Percentiles rank a stretch among this genome's conserved stretches.
Evolutionary conservation across 2,797 vertebrate species (phyloP).

Genomic region (Peromyscus eremicus): DNA sequence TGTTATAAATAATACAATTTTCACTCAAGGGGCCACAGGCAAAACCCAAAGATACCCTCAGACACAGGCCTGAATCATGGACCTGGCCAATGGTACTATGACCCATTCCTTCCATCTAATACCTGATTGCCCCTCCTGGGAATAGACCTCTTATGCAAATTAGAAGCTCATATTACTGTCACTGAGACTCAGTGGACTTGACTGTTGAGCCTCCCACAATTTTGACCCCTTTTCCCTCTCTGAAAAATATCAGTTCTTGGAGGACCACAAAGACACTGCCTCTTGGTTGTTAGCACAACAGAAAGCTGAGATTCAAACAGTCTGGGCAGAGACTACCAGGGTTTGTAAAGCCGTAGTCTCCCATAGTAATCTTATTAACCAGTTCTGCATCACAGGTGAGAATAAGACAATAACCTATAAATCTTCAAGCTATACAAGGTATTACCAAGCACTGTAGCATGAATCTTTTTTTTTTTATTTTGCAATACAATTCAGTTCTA

Average conservation of each 20-base stretch:
- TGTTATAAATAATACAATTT: background rate
- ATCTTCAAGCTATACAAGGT: no score
- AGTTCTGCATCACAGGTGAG: no score
- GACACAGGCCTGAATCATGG: background rate
- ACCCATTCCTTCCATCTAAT: background rate
- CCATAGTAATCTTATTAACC: background rate
- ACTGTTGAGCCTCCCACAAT: background rate
- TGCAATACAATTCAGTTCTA: no score
- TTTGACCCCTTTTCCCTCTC: background rate
- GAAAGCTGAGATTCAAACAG: background rate
- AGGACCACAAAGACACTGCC: background rate
- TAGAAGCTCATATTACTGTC: background rate
- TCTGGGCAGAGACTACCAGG: background rate
- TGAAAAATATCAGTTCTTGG: background rate
- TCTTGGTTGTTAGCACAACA: background rate
- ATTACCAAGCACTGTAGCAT: no score
- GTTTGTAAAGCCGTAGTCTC: background rate
- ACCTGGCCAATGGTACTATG: background rate
- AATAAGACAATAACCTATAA: background rate
- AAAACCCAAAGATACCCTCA: background rate
- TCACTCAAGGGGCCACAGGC: background rate
- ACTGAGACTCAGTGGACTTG: background rate
- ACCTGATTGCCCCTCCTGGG: background rate
- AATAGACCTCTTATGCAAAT: background rate
- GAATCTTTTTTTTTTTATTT: no score